Base-by-base conservation (phyloP, 2,888 invertebrate genomes). In the Eurytoma californica region DNA sequence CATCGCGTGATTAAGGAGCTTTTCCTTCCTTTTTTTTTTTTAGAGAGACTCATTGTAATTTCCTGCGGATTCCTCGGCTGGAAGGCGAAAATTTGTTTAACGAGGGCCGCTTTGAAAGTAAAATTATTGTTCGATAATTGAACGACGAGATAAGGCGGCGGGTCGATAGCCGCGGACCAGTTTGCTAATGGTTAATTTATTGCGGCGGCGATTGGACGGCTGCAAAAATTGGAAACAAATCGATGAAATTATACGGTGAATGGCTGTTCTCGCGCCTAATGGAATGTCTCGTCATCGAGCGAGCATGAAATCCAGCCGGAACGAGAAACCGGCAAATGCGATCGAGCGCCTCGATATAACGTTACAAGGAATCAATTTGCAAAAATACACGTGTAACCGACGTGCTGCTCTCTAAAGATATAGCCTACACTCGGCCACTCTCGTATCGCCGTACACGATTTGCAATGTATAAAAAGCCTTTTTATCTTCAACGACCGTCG, bases 331-430 rank as follows among this genome's bases (percentile, higher is more conserved):
- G 13, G 18, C 28, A 49, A 77, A 70, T 53, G 57, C 69, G 77
- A 77, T 72, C 58, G 72, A 77, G 51, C 20, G 66, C 24, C 53
- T 58, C 24, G 77, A 72, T 70, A 77, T 66, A 63, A 49, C 28
- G 20, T 63, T 58, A 57, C 61, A 68, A 49, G 73, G 53, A 20
- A 66, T n/a, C 70, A 51, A 79, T 74, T 79, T 79, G 72, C 74
- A 69, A 73, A 74, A 74, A 72, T 63, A 39, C 20, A 58, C 57
- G 55, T 55, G 66, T 39, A 53, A 39, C 30, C 60, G 18, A 63
- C 53, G 14, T 2, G 63, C 55, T 69, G 69, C 63, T 69, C 61
- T 76, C 53, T 18, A 73, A 57, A 67, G 28, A 51, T 4, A 53
- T 24, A 66, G 14, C 24, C 12, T 24, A 24, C 24, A 24, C 18